A percentile compares a stretch with the other conserved stretches of the same genome.
These are phyloP conservation scores for Momotus momota DNA, from an alignment of 2,797 vertebrate species.

Conservation along the genomic window DNA sequence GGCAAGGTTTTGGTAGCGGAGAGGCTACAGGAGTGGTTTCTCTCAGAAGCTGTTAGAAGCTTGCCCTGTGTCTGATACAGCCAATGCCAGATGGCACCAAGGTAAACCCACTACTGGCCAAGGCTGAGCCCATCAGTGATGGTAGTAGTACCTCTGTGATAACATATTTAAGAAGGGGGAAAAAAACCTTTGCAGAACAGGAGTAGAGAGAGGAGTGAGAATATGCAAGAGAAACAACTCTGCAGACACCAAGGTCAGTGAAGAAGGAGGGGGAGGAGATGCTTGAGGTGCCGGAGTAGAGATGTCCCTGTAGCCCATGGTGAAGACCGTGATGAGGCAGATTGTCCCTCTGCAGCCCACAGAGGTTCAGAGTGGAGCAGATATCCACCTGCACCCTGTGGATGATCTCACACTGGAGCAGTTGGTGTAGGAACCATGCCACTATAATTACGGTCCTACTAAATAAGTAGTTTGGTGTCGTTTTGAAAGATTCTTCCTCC, in stretches of 20 bases:
- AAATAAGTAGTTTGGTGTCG: not conserved
- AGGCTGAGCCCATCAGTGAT: not conserved
- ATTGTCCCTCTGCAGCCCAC: not conserved
- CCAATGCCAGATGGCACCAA: accelerated
- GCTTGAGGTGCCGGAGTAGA: accelerated
- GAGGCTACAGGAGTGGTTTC: not conserved
- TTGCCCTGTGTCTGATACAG: accelerated
- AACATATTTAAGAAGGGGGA: not conserved
- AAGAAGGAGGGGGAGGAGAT: not conserved
- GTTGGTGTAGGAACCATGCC: not conserved
- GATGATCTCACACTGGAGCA: not conserved
- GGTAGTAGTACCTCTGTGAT: not conserved
- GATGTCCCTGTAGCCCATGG: accelerated
- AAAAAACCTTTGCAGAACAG: not conserved
- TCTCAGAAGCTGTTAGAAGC: not conserved
- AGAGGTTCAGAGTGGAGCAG: not conserved
- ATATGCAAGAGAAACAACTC: not conserved
- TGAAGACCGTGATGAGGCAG: not conserved
- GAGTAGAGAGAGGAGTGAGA: not conserved
- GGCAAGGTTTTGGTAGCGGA: not conserved
- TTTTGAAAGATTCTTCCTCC: not conserved
- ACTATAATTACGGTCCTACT: not conserved
- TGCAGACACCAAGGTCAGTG: no score
- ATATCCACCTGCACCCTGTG: not conserved
- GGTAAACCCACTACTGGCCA: not conserved